Conservation (phyloP, 2,888 invertebrate species). For the Eupithecia centaureata region DNA sequence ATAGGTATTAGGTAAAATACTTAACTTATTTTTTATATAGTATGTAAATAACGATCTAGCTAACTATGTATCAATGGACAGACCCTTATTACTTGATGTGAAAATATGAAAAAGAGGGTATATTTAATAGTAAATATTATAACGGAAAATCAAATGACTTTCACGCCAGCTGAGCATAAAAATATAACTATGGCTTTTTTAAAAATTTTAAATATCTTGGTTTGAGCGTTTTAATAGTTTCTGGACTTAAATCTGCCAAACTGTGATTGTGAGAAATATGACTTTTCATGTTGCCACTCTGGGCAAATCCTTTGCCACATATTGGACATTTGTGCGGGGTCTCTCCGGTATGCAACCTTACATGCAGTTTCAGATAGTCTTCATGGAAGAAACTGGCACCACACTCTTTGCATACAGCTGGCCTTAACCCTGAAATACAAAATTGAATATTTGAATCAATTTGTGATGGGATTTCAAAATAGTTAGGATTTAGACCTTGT, state of each 20-base stretch:
- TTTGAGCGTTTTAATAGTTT: slow-evolving; percentile 65
- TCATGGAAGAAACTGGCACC: slow-evolving; percentile 72
- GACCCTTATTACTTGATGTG: too few relatives aligned
- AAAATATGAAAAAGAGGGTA: too few relatives aligned
- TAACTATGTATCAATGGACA: too few relatives aligned
- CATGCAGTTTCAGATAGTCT: slow-evolving; percentile 76
- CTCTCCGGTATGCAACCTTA: slow-evolving; percentile 79
- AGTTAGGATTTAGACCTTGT: neutral
- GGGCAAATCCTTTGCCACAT: slow-evolving; percentile 76
- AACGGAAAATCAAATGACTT: neutral
- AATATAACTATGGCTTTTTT: slow-evolving; percentile 45
- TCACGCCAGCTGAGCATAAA: neutral
- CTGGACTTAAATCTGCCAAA: slow-evolving; percentile 68
- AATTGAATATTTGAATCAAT: neutral
- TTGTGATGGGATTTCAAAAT: neutral
- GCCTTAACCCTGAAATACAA: slow-evolving; percentile 68
- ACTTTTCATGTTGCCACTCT: slow-evolving; percentile 79
- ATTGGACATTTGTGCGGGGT: slow-evolving; percentile 80
- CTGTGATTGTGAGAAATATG: slow-evolving; percentile 70
- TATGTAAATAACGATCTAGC: too few relatives aligned
- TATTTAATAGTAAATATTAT: neutral
- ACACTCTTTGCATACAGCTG: slow-evolving; percentile 73
- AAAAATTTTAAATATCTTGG: slow-evolving; percentile 74
- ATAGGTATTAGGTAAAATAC: too few relatives aligned
- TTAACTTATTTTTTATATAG: too few relatives aligned